Evolutionary conservation across 2,888 invertebrate species (phyloP), one percentile per base, ranked within the genome.

Genomic region (Drosophila melanosoma): DNA sequence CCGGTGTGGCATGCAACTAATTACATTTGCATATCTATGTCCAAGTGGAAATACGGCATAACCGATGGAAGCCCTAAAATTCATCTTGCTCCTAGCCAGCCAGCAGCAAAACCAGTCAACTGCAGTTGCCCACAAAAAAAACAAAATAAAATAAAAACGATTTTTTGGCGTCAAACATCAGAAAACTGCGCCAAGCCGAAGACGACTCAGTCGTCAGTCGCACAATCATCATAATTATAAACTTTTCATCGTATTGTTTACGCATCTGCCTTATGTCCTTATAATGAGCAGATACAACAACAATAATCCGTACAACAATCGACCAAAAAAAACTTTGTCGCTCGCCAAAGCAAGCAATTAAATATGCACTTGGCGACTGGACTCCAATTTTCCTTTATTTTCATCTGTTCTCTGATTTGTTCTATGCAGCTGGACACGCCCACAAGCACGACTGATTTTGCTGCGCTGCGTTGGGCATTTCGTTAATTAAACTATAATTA

Each of bases 21-120:
- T 91, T 91, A 91, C 91, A 91, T 91, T 91, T 91, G 92, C 92
- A 92, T 92, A 91, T 92, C 91, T 87, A 83, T 88, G 87, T 83
- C 75, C 69, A 72, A 79, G 58, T 64, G 69, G 69, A 82, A 85
- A 76, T 75, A 61, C 86, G 65, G 57, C 68, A 63, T 68, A 71
- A 66, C 64, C 64, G 52, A 68, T 70, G 20, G 20, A 52, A 15
- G 11, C 23, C 15, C 49, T 10, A 12, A 38, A 33, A 36, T 33
- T n/a, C 26, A 63, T 73, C 74, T 64, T 38, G 60, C 32, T 23
- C 23, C 67, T 63, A 59, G 53, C 54, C 56, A 79, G 48, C 17
- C 56, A 79, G 48, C 17, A 38, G 26, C 23, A 23, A 45, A 32
- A 20, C 10, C 26, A 40, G 26, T 17, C 20, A 51, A 68, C 54